Evolutionary conservation across 2,113 vertebrate species (phyloP).

Genomic region (Laticauda colubrina): DNA sequence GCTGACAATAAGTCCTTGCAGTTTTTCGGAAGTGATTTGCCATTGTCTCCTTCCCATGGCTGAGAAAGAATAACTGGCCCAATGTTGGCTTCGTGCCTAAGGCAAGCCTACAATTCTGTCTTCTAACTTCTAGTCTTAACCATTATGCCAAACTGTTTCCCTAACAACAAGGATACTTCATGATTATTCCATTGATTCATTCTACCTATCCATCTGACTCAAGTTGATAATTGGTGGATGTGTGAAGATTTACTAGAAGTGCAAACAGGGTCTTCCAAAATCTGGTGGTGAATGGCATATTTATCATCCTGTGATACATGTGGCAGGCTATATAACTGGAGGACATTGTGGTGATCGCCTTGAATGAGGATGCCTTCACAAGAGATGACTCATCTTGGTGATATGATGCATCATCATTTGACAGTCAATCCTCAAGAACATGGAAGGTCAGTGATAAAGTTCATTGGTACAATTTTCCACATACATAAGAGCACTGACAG

Average conservation of each 20-base stretch:
- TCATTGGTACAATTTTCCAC: neutral
- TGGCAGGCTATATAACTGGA: neutral
- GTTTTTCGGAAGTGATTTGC: neutral
- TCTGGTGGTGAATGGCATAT: neutral
- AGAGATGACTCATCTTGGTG: neutral
- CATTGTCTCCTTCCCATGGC: neutral
- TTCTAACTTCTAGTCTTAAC: neutral
- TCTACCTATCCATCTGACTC: neutral
- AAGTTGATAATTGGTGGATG: neutral
- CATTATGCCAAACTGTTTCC: neutral
- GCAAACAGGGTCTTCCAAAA: neutral
- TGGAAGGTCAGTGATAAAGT: neutral
- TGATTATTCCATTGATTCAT: neutral
- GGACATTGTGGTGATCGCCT: neutral
- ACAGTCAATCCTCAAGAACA: neutral
- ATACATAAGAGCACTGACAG: neutral
- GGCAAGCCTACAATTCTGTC: neutral
- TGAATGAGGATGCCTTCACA: neutral
- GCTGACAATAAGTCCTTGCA: neutral
- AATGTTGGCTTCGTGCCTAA: neutral
- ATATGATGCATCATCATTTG: neutral
- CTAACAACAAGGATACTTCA: neutral
- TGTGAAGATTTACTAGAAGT: neutral
- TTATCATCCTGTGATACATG: neutral
- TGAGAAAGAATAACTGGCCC: neutral